Base-by-base conservation (phyloP, 1,140 invertebrate genomes). In the Conus ventricosus region DNA sequence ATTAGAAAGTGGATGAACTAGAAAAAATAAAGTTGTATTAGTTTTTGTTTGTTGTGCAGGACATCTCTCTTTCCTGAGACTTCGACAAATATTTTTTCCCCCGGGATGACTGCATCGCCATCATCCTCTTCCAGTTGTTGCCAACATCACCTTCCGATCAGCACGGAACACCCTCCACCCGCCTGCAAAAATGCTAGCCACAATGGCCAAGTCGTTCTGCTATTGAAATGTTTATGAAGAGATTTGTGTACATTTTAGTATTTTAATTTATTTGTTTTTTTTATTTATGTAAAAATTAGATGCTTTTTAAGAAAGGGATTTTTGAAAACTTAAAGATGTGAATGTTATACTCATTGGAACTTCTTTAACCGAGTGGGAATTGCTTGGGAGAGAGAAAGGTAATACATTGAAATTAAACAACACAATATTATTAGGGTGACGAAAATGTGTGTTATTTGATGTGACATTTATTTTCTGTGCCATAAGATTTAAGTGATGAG, bases 61-160 rank as follows among this genome's bases (percentile, higher is more conserved):
- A 94, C 91, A 90, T 94, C 0, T 92, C 92, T 13, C 92, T 94
- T 83, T 90, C 93, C 84, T 94, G 92, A 86, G 92, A 76, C 88
- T 92, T 11, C 63, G 63, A 94, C 93, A 53, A 94, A 94, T 90
- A 94, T 71, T 89, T 94, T 57, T 94, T 94, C 84, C 89, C 92
- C 80, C 60, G 94, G 67, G 93, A 94, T 80, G 93, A 94, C 87
- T 92, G 90, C 67, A 90, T 94, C 54, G 92, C 93, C 88, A 94
- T 93, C 67, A 91, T 94, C 53, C 84, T 88, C 91, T 13, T 94
- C 89, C 90, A 89, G 53, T 88, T 94, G 25, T 88, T 94, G 27
- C 94, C 94, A 67, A 92, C 85, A 93, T 94, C 85, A 91, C 85
- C 7, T 94, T 63, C 82, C 82, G 7, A 4, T 17, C 82, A 10